Percentiles rank a stretch among this genome's conserved stretches.
Evolutionary conservation across 2,888 invertebrate genomes (phyloP).

Genomic region (Caenorhabditis auriculariae): DNA sequence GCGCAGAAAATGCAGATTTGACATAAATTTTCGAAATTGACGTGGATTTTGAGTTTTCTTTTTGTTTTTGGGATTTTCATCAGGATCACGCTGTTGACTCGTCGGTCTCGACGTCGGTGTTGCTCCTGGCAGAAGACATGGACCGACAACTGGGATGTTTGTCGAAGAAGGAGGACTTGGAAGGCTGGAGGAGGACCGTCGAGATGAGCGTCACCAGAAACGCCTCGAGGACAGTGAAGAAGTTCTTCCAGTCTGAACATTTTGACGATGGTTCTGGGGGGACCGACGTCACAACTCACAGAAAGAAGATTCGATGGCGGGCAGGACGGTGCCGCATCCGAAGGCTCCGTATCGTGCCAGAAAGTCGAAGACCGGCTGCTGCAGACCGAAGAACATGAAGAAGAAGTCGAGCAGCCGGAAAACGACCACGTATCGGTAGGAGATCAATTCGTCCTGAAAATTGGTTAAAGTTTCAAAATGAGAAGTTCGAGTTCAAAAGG

Average conservation of each 20-base stretch:
- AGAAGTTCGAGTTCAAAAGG: too few relatives aligned
- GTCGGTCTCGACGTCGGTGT: constrained; percentile 21
- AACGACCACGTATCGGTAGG: constrained; percentile 55
- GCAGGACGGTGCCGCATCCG: constrained; percentile 39
- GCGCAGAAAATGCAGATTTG: too few relatives aligned
- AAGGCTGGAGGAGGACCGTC: constrained; percentile 54
- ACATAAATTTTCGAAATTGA: too few relatives aligned
- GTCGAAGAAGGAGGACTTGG: constrained; percentile 48
- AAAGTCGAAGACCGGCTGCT: constrained; percentile 59
- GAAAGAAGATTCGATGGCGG: constrained; percentile 42
- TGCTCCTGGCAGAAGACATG: constrained; percentile 29
- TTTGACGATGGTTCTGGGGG: not conserved
- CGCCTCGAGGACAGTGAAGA: constrained; percentile 55
- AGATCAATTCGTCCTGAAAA: constrained; percentile 49
- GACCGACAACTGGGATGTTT: constrained; percentile 47
- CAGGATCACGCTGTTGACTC: constrained; percentile 32
- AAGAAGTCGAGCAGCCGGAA: constrained; percentile 43
- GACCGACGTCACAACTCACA: constrained; percentile 21
- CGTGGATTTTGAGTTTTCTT: too few relatives aligned
- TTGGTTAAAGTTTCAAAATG: not conserved
- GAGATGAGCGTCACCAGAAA: constrained; percentile 57
- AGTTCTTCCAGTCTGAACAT: constrained; percentile 59
- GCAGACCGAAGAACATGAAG: constrained; percentile 51
- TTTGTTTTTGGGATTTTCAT: too few relatives aligned
- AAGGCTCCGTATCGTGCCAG: constrained; percentile 49